Percentiles rank a stretch among this genome's conserved stretches.
These are phyloP conservation scores for Camptogramma bilineatum DNA, from an alignment of 2,888 invertebrate species.

Conservation along the genomic window DNA sequence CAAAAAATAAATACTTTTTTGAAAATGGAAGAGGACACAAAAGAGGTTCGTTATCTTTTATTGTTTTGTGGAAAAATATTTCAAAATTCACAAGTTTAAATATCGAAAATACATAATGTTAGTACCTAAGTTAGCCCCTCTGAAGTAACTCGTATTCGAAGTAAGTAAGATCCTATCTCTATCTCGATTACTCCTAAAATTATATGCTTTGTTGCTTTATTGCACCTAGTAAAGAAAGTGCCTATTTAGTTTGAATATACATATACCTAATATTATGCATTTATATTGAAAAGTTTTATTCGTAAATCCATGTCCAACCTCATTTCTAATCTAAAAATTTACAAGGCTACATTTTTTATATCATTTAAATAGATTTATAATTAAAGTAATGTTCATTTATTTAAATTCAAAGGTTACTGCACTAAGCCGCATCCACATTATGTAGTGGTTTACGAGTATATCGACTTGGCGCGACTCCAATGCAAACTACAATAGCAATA, in stretches of 20 bases:
- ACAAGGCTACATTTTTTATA: too few species aligned
- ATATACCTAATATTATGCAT: too few species aligned
- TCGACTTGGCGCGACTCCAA: constrained; percentile 35
- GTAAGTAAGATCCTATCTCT: too few species aligned
- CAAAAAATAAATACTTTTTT: not conserved
- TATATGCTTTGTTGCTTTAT: too few species aligned
- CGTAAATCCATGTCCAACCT: not conserved
- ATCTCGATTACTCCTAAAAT: too few species aligned
- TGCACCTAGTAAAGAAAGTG: too few species aligned
- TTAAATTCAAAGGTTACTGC: constrained; percentile 57
- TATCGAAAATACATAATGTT: too few species aligned
- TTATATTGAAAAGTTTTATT: not conserved
- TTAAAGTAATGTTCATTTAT: constrained; percentile 20
- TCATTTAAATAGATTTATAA: not conserved
- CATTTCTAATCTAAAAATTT: not conserved
- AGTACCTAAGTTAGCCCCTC: too few species aligned
- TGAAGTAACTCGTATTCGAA: too few species aligned
- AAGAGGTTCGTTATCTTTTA: constrained; percentile 15
- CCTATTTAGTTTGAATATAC: too few species aligned
- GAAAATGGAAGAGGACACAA: constrained; percentile 16
- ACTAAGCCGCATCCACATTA: constrained; percentile 34
- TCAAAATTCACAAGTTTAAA: not conserved
- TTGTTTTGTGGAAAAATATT: not conserved
- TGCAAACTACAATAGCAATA: constrained; percentile 8
- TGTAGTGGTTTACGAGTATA: constrained; percentile 31